Evolutionary conservation across 1,140 invertebrate species (phyloP).

Genomic region (Euwallacea fornicatus): DNA sequence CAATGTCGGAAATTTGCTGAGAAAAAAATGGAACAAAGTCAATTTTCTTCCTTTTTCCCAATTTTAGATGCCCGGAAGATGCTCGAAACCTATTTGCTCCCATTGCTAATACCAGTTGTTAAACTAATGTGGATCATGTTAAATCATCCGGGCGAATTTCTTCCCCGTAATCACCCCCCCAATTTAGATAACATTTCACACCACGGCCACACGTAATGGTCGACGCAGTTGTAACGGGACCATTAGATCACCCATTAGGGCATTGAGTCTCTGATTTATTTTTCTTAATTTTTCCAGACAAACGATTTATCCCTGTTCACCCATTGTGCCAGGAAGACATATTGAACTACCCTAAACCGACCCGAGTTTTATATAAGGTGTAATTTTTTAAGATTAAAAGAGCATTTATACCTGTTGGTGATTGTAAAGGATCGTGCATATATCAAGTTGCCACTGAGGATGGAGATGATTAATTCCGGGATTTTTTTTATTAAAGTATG

Average conservation of each 20-base stretch:
- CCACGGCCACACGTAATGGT: conserved; percentile 13
- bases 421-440: no score
- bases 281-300: conserved; percentile 19
- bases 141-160: conserved; percentile 23
- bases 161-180: conserved; percentile 10
- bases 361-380: not conserved
- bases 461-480: not conserved
- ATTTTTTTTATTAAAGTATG: conserved; percentile 5
- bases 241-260: conserved; percentile 26
- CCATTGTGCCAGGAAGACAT: conserved; percentile 10
- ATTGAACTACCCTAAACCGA: conserved; percentile 4
- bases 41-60: no score
- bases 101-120: conserved; percentile 21
- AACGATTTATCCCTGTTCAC: conserved; percentile 8
- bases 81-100: conserved; percentile 1
- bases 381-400: conserved; percentile 2
- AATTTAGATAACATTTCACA: conserved; percentile 30
- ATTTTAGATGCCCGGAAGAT: not conserved
- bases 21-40: no score
- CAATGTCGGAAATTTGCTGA: no score
- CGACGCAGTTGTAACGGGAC: conserved; percentile 22
- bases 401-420: no score
- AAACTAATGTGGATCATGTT: conserved; percentile 22
- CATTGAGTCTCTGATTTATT: conserved; percentile 26
- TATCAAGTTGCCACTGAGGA: no score